Evolutionary conservation across 2,797 vertebrate genomes (phyloP).

Genomic region (Tympanoctomys barrerae): DNA sequence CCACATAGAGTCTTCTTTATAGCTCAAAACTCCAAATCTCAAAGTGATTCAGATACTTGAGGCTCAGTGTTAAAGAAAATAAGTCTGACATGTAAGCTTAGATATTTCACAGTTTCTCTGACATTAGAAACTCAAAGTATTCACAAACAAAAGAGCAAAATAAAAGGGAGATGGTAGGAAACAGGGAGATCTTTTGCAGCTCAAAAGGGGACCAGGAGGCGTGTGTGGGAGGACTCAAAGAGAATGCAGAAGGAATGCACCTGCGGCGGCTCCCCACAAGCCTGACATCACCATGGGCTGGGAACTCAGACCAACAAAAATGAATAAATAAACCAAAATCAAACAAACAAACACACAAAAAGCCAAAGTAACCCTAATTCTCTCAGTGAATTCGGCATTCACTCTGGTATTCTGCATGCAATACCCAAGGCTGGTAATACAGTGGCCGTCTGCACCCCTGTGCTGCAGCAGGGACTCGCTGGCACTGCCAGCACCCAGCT

Average conservation of each 20-base stretch:
- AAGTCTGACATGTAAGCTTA: background rate
- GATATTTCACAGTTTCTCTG: background rate
- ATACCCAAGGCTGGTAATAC: background rate
- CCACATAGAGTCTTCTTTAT: background rate
- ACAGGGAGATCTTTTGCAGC: background rate
- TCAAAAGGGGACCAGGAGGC: background rate
- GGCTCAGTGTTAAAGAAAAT: background rate
- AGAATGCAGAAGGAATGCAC: accelerated
- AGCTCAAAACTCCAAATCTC: background rate
- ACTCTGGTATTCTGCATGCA: background rate
- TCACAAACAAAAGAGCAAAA: background rate
- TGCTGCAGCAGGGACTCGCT: background rate
- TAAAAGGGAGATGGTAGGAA: background rate
- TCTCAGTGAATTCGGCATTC: background rate
- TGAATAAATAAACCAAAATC: background rate
- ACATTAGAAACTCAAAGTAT: background rate
- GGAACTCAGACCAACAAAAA: background rate
- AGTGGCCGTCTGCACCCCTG: background rate
- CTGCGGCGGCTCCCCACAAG: background rate
- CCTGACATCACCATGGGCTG: background rate
- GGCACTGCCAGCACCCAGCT: accelerated
- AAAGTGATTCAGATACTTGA: background rate
- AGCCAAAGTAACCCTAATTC: background rate
- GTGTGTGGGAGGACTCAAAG: background rate
- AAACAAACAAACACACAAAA: background rate